phyloP scores from a whole-genome alignment of 1,140 invertebrate species.

The Holotrichia oblita region DNA sequence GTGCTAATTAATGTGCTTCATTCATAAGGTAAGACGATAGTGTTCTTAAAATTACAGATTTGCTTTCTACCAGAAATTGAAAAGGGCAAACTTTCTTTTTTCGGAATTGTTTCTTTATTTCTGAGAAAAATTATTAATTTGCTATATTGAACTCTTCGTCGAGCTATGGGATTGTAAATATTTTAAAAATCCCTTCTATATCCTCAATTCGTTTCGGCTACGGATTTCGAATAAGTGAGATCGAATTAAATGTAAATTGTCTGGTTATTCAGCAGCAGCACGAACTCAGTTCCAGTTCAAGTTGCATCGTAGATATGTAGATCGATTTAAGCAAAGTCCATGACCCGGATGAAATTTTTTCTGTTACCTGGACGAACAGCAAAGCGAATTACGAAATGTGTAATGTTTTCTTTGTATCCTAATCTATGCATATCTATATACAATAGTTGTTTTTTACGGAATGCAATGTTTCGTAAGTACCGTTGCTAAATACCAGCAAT shows the following conservation, averaged over 20 bases:
- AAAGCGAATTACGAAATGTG: background rate
- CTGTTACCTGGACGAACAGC: constrained; percentile 2
- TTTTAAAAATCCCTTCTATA: too few species aligned
- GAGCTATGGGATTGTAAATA: too few species aligned
- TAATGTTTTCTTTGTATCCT: background rate
- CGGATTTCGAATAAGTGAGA: background rate
- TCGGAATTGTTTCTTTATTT: too few species aligned
- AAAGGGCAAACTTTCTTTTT: too few species aligned
- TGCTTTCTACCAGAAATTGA: too few species aligned
- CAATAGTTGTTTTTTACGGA: background rate
- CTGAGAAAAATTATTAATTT: too few species aligned
- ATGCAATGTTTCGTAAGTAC: constrained; percentile 8
- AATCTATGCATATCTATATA: constrained; percentile 9
- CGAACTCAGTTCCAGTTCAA: background rate
- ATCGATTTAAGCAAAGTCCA: background rate
- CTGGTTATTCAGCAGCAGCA: background rate
- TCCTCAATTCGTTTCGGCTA: background rate
- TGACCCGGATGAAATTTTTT: constrained; percentile 12
- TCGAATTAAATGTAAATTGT: background rate
- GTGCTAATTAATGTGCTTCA: too few species aligned
- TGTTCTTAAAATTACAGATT: too few species aligned
- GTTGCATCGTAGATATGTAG: background rate
- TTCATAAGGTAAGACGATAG: too few species aligned
- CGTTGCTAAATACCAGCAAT: background rate
- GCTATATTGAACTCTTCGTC: too few species aligned